A percentile compares a stretch with the other conserved stretches of the same genome.
These are phyloP conservation scores for Mormyrus hasselquistii DNA, from an alignment of 2,797 vertebrate genomes.

Conservation along the genomic window DNA sequence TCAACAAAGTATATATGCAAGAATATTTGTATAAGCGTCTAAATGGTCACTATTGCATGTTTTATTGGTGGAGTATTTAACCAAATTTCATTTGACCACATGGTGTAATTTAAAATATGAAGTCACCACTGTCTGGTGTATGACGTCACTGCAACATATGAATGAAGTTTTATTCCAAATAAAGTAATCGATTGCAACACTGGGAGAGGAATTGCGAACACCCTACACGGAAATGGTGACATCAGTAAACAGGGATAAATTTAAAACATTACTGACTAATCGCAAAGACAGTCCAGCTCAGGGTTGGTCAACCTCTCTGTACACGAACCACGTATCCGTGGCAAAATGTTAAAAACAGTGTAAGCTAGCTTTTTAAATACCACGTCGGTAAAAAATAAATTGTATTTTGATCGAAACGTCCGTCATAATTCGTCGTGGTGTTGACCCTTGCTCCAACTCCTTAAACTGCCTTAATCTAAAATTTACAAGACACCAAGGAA, in stretches of 20 bases:
- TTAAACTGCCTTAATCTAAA: not conserved
- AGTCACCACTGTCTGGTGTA: not conserved
- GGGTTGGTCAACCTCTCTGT: not conserved
- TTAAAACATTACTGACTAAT: not conserved
- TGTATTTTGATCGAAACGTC: not conserved
- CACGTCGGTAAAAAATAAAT: not conserved
- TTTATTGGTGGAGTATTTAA: not conserved
- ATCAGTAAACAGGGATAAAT: not conserved
- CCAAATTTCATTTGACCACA: not conserved
- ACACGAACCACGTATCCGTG: not conserved
- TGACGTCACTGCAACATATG: not conserved
- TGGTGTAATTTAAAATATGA: not conserved
- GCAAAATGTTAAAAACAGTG: not conserved
- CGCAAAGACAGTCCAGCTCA: not conserved
- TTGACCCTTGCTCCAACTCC: not conserved
- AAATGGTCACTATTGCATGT: not conserved
- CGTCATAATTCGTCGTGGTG: not conserved
- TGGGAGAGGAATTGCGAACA: not conserved
- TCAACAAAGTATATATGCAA: not conserved
- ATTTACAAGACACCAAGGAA: not conserved
- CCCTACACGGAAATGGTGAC: not conserved
- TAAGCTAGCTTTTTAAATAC: not conserved
- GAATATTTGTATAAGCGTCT: not conserved
- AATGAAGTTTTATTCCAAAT: not conserved
- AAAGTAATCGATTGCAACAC: not conserved